phyloP scores from a whole-genome alignment of 2,797 vertebrate species.

The Enteromius thamalakanensis region DNA sequence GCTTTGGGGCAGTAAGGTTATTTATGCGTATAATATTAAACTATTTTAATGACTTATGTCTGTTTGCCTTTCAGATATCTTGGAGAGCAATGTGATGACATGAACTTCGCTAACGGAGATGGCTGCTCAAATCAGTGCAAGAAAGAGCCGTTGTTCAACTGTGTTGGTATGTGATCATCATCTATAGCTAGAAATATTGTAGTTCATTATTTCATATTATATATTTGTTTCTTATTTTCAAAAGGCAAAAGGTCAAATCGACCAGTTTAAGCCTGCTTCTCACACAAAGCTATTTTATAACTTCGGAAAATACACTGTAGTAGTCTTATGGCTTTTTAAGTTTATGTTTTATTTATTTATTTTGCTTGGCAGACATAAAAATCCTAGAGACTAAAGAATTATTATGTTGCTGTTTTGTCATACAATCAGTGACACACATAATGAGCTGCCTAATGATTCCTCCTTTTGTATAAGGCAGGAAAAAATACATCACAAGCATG shows the following conservation, averaged over 20 bases:
- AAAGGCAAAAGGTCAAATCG: background rate
- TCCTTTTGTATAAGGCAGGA: background rate
- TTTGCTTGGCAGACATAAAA: background rate
- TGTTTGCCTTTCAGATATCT: slow-evolving; percentile 71
- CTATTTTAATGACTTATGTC: background rate
- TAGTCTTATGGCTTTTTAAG: background rate
- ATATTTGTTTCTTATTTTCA: too few relatives aligned
- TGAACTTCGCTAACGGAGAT: slow-evolving; percentile 84
- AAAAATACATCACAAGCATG: background rate
- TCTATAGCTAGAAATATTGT: background rate
- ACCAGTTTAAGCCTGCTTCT: background rate
- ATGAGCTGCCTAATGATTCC: too few relatives aligned
- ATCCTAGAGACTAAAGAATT: background rate
- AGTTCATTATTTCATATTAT: too few relatives aligned
- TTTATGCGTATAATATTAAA: background rate
- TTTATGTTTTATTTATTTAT: background rate
- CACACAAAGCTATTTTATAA: background rate
- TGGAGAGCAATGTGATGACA: slow-evolving; percentile 88
- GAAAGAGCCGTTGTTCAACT: slow-evolving; percentile 84
- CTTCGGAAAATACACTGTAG: background rate
- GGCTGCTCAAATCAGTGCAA: slow-evolving; percentile 86
- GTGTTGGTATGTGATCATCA: slow-evolving; percentile 73
- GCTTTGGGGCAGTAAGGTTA: background rate
- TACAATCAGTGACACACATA: background rate
- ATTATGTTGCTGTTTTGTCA: background rate